Evolutionary conservation across 2,797 vertebrate species (phyloP).

Genomic region (Macroramphosus scolopax): DNA sequence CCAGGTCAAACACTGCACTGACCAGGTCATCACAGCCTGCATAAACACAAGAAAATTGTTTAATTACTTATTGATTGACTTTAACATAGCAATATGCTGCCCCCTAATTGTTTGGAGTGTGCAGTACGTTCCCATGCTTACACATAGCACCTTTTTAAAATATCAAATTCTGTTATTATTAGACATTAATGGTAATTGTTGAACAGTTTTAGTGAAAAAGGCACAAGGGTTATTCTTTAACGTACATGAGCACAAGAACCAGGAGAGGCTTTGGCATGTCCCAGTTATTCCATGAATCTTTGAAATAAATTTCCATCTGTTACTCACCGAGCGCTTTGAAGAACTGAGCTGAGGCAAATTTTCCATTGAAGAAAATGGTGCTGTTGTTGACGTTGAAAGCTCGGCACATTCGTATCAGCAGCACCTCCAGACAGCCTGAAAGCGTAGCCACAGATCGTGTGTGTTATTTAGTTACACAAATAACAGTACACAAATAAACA

Average conservation of each 20-base stretch:
- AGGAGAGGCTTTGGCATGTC: neutral
- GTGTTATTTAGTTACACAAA: constrained; percentile 32
- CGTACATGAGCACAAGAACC: neutral
- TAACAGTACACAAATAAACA: constrained; percentile 14
- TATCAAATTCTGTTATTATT: too few species aligned
- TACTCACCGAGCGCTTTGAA: constrained; percentile 90
- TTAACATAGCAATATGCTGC: too few species aligned
- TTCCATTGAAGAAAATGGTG: constrained; percentile 89
- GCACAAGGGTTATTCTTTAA: too few species aligned
- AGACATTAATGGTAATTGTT: too few species aligned
- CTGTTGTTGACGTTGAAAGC: constrained; percentile 87
- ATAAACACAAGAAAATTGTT: constrained; percentile 23
- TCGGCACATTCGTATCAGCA: constrained; percentile 89
- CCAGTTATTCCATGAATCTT: constrained; percentile 1
- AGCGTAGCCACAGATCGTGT: constrained; percentile 42
- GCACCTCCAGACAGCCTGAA: constrained; percentile 89
- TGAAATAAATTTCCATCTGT: constrained; percentile 3
- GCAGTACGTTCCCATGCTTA: too few species aligned
- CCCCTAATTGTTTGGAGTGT: too few species aligned
- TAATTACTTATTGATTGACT: constrained; percentile 1
- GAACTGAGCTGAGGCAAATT: constrained; percentile 84
- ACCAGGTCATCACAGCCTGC: constrained; percentile 90
- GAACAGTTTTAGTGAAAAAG: too few species aligned
- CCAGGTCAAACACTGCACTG: constrained; percentile 85
- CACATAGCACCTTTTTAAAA: too few species aligned